Conservation (phyloP, 2,797 vertebrate genomes). For the Channallabes apus region DNA sequence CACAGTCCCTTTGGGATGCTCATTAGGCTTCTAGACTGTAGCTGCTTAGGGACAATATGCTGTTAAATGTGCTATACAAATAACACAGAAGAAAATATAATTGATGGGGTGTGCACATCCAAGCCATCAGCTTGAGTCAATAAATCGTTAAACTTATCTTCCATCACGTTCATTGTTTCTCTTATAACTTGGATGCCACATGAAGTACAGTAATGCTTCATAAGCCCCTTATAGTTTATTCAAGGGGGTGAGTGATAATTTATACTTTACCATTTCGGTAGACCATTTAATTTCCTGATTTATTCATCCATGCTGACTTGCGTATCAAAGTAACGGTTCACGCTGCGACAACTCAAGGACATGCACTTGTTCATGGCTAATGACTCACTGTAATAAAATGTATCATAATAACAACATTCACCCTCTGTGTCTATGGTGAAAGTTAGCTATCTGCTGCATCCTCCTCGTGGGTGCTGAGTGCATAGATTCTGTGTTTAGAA, state of each 20-base stretch:
- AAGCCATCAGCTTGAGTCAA: neutral
- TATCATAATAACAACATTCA: neutral
- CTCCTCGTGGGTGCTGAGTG: conserved; percentile 20
- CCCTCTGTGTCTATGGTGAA: neutral
- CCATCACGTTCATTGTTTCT: neutral
- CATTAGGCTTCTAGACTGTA: neutral
- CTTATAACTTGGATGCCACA: neutral
- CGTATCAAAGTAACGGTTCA: conserved; percentile 10
- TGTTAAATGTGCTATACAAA: neutral
- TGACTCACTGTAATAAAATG: conserved; percentile 5
- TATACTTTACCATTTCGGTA: neutral
- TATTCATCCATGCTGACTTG: conserved; percentile 9
- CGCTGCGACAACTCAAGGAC: neutral
- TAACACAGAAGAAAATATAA: neutral
- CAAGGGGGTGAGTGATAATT: neutral
- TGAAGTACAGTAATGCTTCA: neutral
- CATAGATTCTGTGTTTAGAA: conserved; percentile 21
- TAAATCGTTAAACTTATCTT: neutral
- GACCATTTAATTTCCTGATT: conserved; percentile 19
- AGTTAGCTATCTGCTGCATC: neutral
- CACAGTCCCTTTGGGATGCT: neutral
- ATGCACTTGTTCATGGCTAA: neutral
- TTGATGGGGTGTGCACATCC: neutral
- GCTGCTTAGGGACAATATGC: neutral
- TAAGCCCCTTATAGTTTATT: neutral